Evolutionary conservation across 2,888 invertebrate species (phyloP).

Genomic region (Seladonia tumulorum): DNA sequence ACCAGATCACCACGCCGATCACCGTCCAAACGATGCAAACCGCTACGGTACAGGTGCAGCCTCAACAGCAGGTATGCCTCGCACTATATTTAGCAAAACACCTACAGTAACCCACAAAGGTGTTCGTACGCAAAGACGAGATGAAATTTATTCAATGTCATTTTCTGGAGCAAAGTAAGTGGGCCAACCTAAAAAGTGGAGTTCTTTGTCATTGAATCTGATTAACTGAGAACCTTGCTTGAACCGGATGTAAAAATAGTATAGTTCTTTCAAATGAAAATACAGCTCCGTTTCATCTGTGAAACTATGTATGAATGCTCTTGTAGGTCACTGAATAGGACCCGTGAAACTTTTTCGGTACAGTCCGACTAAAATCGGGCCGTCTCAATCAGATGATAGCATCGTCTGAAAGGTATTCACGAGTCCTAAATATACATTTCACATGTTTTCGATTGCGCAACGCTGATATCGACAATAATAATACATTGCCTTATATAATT

Average conservation of each 20-base stretch:
- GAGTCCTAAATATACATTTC: neutral
- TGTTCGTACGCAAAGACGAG: neutral
- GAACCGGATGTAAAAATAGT: too few species aligned
- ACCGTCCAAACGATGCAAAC: conserved; percentile 83
- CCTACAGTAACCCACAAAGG: neutral
- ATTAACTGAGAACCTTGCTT: too few species aligned
- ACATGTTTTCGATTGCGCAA: conserved; percentile 31
- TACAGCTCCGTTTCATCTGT: neutral
- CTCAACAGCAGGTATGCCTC: conserved; percentile 68
- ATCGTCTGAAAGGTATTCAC: conserved; percentile 6
- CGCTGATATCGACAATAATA: conserved; percentile 32
- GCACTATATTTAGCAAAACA: neutral
- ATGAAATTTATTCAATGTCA: neutral
- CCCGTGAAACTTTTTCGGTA: neutral
- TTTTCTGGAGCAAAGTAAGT: neutral
- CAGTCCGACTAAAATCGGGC: neutral
- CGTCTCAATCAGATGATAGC: neutral
- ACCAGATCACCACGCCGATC: conserved; percentile 84
- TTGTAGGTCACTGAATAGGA: neutral
- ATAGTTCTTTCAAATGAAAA: neutral
- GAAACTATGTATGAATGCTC: neutral
- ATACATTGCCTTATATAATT: conserved; percentile 32
- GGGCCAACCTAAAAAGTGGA: too few species aligned
- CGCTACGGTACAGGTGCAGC: conserved; percentile 71
- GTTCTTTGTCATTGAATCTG: too few species aligned